Evolutionary conservation across 2,797 vertebrate species (phyloP).

Genomic region (Catostomus latipinnis): DNA sequence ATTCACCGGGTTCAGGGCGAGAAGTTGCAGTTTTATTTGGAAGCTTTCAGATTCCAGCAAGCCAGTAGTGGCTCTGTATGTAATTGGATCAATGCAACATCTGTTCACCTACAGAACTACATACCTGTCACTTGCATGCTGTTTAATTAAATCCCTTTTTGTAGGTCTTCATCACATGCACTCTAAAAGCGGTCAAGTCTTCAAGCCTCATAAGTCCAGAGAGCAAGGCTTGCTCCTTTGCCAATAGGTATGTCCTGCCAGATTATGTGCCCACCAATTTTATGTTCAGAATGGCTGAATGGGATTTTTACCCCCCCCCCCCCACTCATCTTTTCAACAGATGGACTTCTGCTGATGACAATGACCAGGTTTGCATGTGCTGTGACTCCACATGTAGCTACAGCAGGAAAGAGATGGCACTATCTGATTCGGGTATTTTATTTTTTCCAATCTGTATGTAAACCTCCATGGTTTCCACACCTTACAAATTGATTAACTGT

Average conservation of each 20-base stretch:
- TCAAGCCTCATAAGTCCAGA: background rate
- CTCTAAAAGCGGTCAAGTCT: constrained; percentile 67
- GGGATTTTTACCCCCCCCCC: background rate
- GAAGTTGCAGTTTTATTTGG: constrained; percentile 70
- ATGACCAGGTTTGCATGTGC: constrained; percentile 62
- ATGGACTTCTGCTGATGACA: constrained; percentile 66
- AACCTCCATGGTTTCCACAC: too few species aligned
- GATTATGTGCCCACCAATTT: background rate
- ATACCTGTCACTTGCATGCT: background rate
- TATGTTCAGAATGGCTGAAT: background rate
- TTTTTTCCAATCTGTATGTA: too few species aligned
- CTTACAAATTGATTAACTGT: too few species aligned
- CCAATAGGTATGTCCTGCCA: constrained; percentile 54
- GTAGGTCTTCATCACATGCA: constrained; percentile 75
- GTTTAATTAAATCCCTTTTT: background rate
- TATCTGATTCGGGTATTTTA: background rate
- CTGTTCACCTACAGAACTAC: too few species aligned
- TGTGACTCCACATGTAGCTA: constrained; percentile 64
- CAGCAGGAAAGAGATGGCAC: background rate
- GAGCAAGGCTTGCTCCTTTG: constrained; percentile 73
- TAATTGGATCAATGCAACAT: background rate
- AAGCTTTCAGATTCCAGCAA: constrained; percentile 72
- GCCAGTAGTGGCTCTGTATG: constrained; percentile 54
- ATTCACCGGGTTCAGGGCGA: constrained; percentile 54
- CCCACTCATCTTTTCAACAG: constrained; percentile 39